Evolutionary conservation across 64 coral and sea anemone genomes (phyloP).

Genomic region (Montipora sp.): DNA sequence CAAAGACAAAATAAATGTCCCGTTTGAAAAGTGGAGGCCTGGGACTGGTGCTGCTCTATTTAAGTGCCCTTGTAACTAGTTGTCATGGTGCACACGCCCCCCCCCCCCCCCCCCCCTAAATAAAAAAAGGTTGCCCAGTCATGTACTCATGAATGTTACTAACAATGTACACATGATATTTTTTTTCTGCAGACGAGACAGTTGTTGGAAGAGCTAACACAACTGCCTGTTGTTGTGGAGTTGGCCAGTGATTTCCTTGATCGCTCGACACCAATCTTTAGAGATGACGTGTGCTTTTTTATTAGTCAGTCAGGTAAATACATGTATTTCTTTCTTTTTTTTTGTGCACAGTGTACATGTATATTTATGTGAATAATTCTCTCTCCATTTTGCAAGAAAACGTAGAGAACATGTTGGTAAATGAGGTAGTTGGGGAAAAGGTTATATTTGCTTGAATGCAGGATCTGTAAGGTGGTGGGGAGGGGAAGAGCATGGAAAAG

Average conservation of each 20-base stretch:
- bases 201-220: slow-evolving; percentile 90
- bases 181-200: slow-evolving; percentile 74
- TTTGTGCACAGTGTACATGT: not conserved
- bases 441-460: not conserved
- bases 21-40: no score
- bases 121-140: no score
- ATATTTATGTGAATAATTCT: not conserved
- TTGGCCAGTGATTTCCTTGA: slow-evolving; percentile 98
- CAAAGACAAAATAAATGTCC: no score
- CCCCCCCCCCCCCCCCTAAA: no score
- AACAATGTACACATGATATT: no score
- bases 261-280: slow-evolving; percentile 87
- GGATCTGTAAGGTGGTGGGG: not conserved
- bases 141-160: no score
- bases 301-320: slow-evolving; percentile 96
- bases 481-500: no score
- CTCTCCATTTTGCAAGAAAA: not conserved
- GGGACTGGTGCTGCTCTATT: no score
- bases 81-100: no score
- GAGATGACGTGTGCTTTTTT: slow-evolving; percentile 99
- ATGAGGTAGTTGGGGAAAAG: no score
- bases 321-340: not conserved
- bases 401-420: not conserved
- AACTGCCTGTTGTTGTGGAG: slow-evolving; percentile 94
- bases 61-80: no score